Evolutionary conservation across 2,113 vertebrate species (phyloP), one percentile per base, ranked within the genome.

Genomic region (Chiloscyllium plagiosum): DNA sequence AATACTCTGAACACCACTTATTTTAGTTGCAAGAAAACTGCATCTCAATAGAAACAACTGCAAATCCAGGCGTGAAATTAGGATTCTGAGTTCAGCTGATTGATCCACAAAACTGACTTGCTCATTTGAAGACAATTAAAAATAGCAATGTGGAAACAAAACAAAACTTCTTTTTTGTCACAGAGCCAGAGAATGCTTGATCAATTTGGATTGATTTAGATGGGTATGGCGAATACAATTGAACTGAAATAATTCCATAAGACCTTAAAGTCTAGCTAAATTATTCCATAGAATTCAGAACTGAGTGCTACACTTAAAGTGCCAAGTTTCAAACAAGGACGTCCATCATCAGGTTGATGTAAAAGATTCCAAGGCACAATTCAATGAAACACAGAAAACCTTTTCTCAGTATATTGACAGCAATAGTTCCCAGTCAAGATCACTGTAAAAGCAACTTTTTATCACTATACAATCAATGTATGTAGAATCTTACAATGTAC

Each of bases 81-180:
- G 42, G 80, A 83, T 47, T 83, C 37, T 37, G 17, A 83, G 80
- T 47, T 83, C 80, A 83, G 80, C 80, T 42, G 4, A 83, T 37
- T 47, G 37, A 83, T 19, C n/a, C n/a, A 42, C 78, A 83, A 42
- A 37, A 42, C 0, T 20, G 15, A n/a, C 17, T 83, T 83, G 80
- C 80, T 83, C 80, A 83, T 83, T 83, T 83, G 37, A 83, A 47
- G 80, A 47, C 37, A 42, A 83, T 83, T 83, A 83, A 83, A 83
- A 83, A 42, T 47, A 83, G 4, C 17, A 83, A 83, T 42, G 20
- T 83, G 17, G 4, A 83, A 83, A 17, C 42, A 37, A 83, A 37
- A 83, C n/a, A 76, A 76, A 1, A 33, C 29, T 29, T 72, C 56
- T 61, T 72, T 26, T 72, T 26, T 72, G 24, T 26, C 70, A 72